These are phyloP conservation scores for Propithecus perrieri DNA, from an alignment of 2,797 vertebrate genomes.

Conservation along the genomic window DNA sequence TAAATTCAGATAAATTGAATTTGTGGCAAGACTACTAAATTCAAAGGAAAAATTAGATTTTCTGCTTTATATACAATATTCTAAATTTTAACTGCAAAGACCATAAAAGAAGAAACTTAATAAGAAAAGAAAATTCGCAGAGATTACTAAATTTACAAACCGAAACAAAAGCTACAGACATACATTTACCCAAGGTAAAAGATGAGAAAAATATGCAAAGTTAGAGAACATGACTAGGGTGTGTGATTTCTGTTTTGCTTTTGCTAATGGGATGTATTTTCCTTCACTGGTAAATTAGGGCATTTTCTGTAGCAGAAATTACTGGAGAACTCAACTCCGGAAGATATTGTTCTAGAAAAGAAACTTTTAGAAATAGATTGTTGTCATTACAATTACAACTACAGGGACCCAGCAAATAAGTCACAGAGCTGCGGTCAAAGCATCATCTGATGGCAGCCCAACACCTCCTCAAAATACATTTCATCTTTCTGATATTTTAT, in stretches of 20 bases:
- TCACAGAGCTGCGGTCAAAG: neutral
- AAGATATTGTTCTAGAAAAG: neutral
- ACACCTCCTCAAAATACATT: neutral
- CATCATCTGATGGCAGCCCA: neutral
- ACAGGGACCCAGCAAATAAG: neutral
- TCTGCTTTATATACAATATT: neutral
- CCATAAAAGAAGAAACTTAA: neutral
- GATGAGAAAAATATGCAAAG: neutral
- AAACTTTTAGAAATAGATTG: neutral
- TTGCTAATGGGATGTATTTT: neutral
- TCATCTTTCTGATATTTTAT: neutral
- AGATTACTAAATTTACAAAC: conserved; percentile 17
- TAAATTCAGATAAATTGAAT: conserved; percentile 5
- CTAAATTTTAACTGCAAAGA: conserved; percentile 4
- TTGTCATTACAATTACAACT: neutral
- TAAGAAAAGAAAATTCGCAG: conserved; percentile 7
- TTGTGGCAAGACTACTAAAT: conserved; percentile 15
- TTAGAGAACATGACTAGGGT: neutral
- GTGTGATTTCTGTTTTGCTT: neutral
- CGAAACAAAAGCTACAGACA: neutral
- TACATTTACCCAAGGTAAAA: neutral
- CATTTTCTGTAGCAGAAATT: conserved; percentile 28
- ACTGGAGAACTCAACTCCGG: neutral
- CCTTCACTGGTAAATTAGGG: neutral
- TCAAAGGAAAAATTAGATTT: conserved; percentile 8